Evolutionary conservation across 2,113 vertebrate genomes (phyloP).

Genomic region (Microtus ochrogaster): DNA sequence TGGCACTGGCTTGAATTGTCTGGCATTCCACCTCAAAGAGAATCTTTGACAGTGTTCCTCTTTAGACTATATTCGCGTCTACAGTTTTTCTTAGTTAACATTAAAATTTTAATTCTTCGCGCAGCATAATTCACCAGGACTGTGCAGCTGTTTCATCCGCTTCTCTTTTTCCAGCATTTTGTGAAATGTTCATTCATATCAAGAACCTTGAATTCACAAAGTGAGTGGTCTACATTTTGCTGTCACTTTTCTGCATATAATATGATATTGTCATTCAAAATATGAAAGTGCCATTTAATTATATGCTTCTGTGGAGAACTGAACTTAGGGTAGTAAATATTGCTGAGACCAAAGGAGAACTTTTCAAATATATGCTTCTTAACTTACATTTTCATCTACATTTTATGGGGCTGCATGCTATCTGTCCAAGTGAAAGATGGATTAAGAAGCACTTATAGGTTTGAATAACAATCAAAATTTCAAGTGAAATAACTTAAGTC

Average conservation of each 20-base stretch:
- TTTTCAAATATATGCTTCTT: slow-evolving; percentile 64
- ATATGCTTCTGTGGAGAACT: slow-evolving; percentile 35
- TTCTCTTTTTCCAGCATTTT: slow-evolving; percentile 68
- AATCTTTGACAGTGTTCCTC: slow-evolving; percentile 77
- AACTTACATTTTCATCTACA: slow-evolving; percentile 31
- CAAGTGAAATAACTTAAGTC: not conserved
- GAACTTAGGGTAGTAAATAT: slow-evolving; percentile 73
- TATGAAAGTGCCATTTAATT: slow-evolving; percentile 68
- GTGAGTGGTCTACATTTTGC: slow-evolving; percentile 77
- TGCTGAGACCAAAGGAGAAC: slow-evolving; percentile 54
- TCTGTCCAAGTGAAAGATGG: slow-evolving; percentile 67
- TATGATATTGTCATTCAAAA: slow-evolving; percentile 75
- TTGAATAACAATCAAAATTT: not conserved
- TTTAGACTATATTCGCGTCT: slow-evolving; percentile 78
- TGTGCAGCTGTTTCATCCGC: slow-evolving; percentile 78
- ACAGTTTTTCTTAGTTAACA: slow-evolving; percentile 78
- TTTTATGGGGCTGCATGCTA: slow-evolving; percentile 29
- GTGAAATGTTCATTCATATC: slow-evolving; percentile 78
- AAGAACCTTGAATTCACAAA: slow-evolving; percentile 77
- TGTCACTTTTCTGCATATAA: slow-evolving; percentile 79
- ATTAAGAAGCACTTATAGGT: slow-evolving; percentile 66
- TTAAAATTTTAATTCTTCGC: slow-evolving; percentile 82
- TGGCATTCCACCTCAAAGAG: slow-evolving; percentile 84
- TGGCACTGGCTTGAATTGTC: slow-evolving; percentile 79
- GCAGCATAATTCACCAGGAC: slow-evolving; percentile 75